Evolutionary conservation across 1,140 invertebrate genomes (phyloP).

Genomic region (Heliothis virescens): DNA sequence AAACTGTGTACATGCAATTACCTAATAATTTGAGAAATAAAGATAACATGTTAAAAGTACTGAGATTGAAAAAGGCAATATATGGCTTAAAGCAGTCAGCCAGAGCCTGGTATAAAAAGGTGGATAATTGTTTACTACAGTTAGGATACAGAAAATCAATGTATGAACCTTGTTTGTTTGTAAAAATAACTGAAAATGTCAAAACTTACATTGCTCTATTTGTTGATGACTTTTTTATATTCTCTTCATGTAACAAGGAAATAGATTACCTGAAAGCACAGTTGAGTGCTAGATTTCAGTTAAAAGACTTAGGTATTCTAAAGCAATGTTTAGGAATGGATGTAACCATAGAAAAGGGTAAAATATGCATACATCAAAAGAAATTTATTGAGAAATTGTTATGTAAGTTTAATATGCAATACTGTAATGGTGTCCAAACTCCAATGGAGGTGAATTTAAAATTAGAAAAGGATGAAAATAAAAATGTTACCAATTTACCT

Average conservation of each 20-base stretch:
- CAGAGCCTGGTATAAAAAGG: slow-evolving; percentile 21
- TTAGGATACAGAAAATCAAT: no score
- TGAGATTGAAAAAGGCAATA: slow-evolving; percentile 40
- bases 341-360: slow-evolving; percentile 1
- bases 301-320: slow-evolving; percentile 30
- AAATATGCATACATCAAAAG: slow-evolving; percentile 16
- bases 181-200: no score
- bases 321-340: slow-evolving; percentile 29
- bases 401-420: slow-evolving; percentile 16
- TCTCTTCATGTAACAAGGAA: no score
- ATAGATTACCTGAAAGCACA: no score
- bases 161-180: no score
- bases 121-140: no score
- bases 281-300: no score
- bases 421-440: slow-evolving; percentile 23
- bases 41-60: slow-evolving; percentile 16
- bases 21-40: slow-evolving; percentile 20
- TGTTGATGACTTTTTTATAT: no score
- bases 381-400: slow-evolving; percentile 29
- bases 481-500: no score
- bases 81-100: slow-evolving; percentile 40
- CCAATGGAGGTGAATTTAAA: slow-evolving; percentile 43
- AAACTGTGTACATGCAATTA: no score
- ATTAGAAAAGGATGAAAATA: slow-evolving; percentile 18
- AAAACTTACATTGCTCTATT: no score